A percentile compares a stretch with the other conserved stretches of the same genome.
phyloP scores from a whole-genome alignment of 2,113 vertebrate species.

The Carollia perspicillata region DNA sequence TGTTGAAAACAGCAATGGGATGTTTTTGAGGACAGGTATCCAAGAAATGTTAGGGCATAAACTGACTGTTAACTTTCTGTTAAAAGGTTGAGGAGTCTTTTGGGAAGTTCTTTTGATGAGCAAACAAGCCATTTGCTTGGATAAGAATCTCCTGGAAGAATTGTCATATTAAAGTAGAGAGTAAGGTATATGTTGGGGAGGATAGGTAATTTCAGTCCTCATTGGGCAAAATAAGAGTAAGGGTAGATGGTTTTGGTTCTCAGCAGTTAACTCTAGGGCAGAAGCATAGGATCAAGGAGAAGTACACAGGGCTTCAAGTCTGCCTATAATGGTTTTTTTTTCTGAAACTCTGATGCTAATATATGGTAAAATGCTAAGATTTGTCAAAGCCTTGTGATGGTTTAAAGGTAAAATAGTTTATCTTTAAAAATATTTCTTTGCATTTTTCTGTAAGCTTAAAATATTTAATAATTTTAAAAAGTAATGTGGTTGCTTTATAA shows the following conservation, averaged over 20 bases:
- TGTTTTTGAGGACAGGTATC: not conserved
- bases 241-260: not conserved
- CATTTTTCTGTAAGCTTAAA: not conserved
- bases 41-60: not conserved
- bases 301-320: not conserved
- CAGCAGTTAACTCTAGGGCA: not conserved
- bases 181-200: not conserved
- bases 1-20: not conserved
- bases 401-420: not conserved
- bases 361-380: not conserved
- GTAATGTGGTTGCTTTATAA: not conserved
- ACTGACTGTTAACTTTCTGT: not conserved
- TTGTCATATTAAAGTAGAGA: not conserved
- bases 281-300: not conserved
- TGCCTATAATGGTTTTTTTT: not conserved
- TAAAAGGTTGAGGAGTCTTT: not conserved
- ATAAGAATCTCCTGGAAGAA: not conserved
- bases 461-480: not conserved
- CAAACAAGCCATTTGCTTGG: not conserved
- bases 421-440: not conserved
- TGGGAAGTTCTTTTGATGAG: not conserved
- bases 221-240: not conserved
- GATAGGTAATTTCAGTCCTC: not conserved
- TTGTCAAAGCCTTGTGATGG: not conserved
- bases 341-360: slow-evolving; percentile 10